Base-by-base conservation (phyloP, 1,140 invertebrate species). In the silkworm (Bombyx mori) region DNA sequence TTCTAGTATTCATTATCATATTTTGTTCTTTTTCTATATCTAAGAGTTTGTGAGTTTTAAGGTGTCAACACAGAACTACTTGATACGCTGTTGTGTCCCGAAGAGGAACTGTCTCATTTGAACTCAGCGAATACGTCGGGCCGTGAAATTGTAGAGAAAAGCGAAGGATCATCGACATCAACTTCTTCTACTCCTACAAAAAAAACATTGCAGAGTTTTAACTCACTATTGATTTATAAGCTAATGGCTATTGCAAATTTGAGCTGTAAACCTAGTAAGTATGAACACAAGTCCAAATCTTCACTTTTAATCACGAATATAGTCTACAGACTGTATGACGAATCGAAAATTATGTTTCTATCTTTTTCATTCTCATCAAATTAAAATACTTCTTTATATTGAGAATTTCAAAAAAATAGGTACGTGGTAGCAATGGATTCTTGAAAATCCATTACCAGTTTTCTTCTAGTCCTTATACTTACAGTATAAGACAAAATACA, bases 231-330 rank as follows among this genome's bases (percentile, higher is more conserved):
- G 0, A 80, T 86, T 56, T 74, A 76, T 0, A 85, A 86, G 50
- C 56, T 86, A 6, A 69, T 81, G 71, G 62, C 77, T 3, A 86
- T 86, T n/a, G 73, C 76, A 0, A 71, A 79, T 47, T 88, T 93
- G 22, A 94, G 94, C 64, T 97, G 95, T 82, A 96, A 97, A 88
- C 91, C 92, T 69, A 90, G 93, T 94, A 79, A 89, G 90, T 63
- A 44, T 46, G 42, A 0, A 35, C 4, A 35, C 26, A 2, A 35
- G 1, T 5, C 2, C 2, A 35, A 35, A 35, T 5, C 0, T 35
- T 1, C 26, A 35, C 1, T 35, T 35, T 35, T 35, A 35, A 1
- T 35, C 26, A 35, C 26, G 1, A 0, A 18, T 18, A 18, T 0
- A 18, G 0, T 18, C 12, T 1, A 18, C 26, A 1, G 12, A 18